Conservation (phyloP, 2,113 vertebrate genomes). For the Dipodomys stephensi region DNA sequence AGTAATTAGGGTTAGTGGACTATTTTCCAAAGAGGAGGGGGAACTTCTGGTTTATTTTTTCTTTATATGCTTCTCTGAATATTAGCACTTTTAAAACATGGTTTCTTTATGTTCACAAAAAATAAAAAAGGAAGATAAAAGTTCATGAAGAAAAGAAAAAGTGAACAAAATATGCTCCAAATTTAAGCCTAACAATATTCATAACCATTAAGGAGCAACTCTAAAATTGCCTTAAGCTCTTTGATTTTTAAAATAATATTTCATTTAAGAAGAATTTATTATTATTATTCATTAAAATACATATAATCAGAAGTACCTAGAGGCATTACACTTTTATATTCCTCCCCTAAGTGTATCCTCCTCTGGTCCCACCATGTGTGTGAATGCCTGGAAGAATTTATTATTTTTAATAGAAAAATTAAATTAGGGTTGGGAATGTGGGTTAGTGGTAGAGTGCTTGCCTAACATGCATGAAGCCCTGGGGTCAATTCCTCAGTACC, state of each 20-base stretch:
- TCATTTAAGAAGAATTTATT: neutral
- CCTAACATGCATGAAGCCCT: neutral
- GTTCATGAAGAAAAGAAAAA: neutral
- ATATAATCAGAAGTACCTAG: no score
- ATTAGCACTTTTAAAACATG: slow-evolving; percentile 12
- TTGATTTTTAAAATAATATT: neutral
- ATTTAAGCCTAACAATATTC: neutral
- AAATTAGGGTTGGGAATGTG: no score
- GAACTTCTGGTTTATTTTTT: slow-evolving; percentile 53
- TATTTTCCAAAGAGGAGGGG: slow-evolving; percentile 5
- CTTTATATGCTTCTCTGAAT: neutral
- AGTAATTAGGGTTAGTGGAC: neutral
- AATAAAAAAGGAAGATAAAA: neutral
- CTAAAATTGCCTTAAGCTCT: no score
- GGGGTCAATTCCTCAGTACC: neutral
- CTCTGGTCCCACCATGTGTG: no score
- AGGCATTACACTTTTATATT: no score
- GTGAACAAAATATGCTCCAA: slow-evolving; percentile 6
- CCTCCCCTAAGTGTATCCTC: no score
- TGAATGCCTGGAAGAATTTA: no score
- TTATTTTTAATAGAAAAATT: no score
- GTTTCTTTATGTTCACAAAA: slow-evolving; percentile 19
- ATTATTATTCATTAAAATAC: no score
- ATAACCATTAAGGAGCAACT: neutral
- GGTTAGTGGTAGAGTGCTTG: no score